Base-by-base conservation (phyloP, 2,113 vertebrate species). In the Passer montanus region DNA sequence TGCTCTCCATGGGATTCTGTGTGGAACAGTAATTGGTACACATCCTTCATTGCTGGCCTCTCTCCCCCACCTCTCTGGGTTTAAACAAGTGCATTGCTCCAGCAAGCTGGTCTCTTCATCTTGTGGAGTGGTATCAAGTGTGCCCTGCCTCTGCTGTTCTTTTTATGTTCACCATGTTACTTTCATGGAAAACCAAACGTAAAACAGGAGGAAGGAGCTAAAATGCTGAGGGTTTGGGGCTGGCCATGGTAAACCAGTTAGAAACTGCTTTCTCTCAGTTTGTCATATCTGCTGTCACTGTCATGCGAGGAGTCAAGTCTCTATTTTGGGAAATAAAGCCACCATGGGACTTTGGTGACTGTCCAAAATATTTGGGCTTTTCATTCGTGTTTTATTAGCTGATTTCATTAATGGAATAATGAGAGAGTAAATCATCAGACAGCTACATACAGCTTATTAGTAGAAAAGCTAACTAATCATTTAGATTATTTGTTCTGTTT, bases 21-120 rank as follows among this genome's bases (percentile, higher is more conserved):
- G 79, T 86, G 85, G 94, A 92, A 53, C 82, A 59, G 79, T 95
- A 89, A 95, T 95, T 96, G 93, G 87, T 87, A 90, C 84, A 56
- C 94, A 94, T 94, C 72, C 77, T 94, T 96, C 93, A 91, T 31
- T 63, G 74, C 62, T 74, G 59, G 68, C 67, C 46, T 89, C 43
- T 75, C 74, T 87, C 58, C 37, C 12, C 21, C 35, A 16, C 62
- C 50, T 69, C 52, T 39, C 69, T 55, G 64, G 37, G 39, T 41
- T 88, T 84, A 77, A 60, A 43, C 35, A 28, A 46, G 70, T 19
- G 50, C 43, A 4, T 88, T 89, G 35, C 73, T 94, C 77, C 59
- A 22, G 64, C 77, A 66, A 87, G 37, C 37, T 13, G 24, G 6
- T 44, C 60, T 60, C 87, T 93, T 81, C 30, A 20, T 87, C 92